Evolutionary conservation across 2,888 invertebrate species (phyloP), one percentile per base, ranked within the genome.

Genomic region (Nomada ruficornis): DNA sequence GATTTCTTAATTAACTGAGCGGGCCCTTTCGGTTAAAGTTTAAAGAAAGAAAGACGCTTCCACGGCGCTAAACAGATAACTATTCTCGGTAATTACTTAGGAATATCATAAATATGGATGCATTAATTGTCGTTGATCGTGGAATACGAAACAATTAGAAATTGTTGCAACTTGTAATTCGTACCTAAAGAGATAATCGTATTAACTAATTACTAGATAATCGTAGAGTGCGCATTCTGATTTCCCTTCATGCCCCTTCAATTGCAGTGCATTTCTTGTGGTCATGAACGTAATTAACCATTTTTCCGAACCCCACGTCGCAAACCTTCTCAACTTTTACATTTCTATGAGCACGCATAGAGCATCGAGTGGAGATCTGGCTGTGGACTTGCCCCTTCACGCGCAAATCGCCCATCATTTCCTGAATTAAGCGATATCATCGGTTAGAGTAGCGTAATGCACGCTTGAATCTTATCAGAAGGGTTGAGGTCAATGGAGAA

Each of bases 1-100:
- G 80, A 80, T 79, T 73, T 80, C 80, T 80, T 80, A 80, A 80
- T 80, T 80, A 80, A 52, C 57, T 26, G 57, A 29, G 10, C 55
- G 23, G 68, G 68, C 54, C 67, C 78, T 80, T 78, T 71, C 10
- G 36, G 71, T 29, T 60, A 23, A 47, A 55, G 54, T 62, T 55
- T 59, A 20, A 50, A 36, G 59, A 50, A 65, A 60, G 29, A 11
- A 60, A 42, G 57, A 50, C 18, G 9, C 44, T 65, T 77, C 80
- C 62, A 11, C 18, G 29, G 50, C 52, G 62, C 44, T 65, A 63
- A 78, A 73, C 50, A 72, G 72, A 72, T 71, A 65, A 78, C 67
- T 52, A 55, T 52, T 50, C 79, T 44, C 42, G 36, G 72, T 67
- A 79, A 80, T 80, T 79, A 72, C 63, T 52, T 52, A 57, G 52